Conservation (phyloP, 2,797 vertebrate species). For the Kryptolebias ocellatus region DNA sequence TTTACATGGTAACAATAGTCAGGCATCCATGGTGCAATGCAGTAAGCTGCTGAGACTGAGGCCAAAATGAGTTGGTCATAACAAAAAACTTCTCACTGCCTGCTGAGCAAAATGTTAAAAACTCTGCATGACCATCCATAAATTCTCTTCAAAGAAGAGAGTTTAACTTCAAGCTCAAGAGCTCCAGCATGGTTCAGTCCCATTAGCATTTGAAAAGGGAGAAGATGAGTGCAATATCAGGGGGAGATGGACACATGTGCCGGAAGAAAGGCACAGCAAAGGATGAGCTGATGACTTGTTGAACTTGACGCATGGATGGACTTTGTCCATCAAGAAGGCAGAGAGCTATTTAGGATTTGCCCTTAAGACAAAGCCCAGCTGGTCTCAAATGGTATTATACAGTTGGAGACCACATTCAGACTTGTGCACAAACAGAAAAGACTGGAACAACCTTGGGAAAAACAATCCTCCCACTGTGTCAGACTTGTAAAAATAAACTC, state of each 20-base stretch:
- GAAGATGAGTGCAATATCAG: constrained; percentile 54
- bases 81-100: constrained; percentile 47
- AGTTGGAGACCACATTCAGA: constrained; percentile 24
- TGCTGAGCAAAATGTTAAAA: constrained; percentile 61
- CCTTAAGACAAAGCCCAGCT: constrained; percentile 44
- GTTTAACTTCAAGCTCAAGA: constrained; percentile 54
- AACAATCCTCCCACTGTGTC: constrained; percentile 40
- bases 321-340: constrained; percentile 63
- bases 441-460: constrained; percentile 21
- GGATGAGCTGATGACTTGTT: constrained; percentile 64
- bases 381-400: constrained; percentile 43
- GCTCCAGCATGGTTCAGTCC: constrained; percentile 56
- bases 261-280: constrained; percentile 33
- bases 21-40: constrained; percentile 39
- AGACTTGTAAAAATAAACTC: constrained; percentile 42
- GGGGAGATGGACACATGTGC: constrained; percentile 14
- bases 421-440: constrained; percentile 8
- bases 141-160: constrained; percentile 60
- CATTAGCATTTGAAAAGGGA: constrained; percentile 77
- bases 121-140: constrained; percentile 68
- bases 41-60: constrained; percentile 39
- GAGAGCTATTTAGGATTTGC: constrained; percentile 39
- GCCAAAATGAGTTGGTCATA: constrained; percentile 58
- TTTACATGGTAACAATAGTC: constrained; percentile 57
- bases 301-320: constrained; percentile 70